A percentile compares a stretch with the other conserved stretches of the same genome.
phyloP scores from a whole-genome alignment of 2,888 invertebrate species.

The Catocala sponsa region DNA sequence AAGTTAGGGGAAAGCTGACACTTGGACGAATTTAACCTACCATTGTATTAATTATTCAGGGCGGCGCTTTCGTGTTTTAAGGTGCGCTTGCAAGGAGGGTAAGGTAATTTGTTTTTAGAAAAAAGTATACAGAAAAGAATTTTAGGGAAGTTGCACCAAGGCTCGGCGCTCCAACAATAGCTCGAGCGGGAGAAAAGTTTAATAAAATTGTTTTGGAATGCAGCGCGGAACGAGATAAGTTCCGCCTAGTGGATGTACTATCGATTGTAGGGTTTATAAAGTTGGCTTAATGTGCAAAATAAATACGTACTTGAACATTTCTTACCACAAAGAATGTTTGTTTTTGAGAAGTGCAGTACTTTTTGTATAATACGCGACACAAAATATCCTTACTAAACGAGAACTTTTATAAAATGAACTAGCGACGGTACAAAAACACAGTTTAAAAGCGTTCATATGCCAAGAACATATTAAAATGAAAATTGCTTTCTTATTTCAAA shows the following conservation, averaged over 20 bases:
- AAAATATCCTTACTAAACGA: constrained; percentile 12
- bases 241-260: constrained; percentile 69
- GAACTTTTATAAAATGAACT: constrained; percentile 17
- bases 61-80: constrained; percentile 82
- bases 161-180: constrained; percentile 68
- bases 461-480: constrained; percentile 47
- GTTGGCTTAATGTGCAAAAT: constrained; percentile 35
- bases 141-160: constrained; percentile 77
- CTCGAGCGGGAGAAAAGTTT: constrained; percentile 74
- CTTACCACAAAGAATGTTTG: constrained; percentile 10
- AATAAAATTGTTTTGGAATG: constrained; percentile 85
- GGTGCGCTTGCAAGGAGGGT: constrained; percentile 81
- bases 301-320: constrained; percentile 28
- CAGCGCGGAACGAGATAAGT: constrained; percentile 78
- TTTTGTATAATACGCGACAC: neutral
- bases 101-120: constrained; percentile 81
- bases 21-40: constrained; percentile 86
- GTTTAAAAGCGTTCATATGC: constrained; percentile 33
- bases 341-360: constrained; percentile 8
- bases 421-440: constrained; percentile 16
- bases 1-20: constrained; percentile 86
- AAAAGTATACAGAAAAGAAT: constrained; percentile 76
- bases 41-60: constrained; percentile 88
- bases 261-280: constrained; percentile 69
- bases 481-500: constrained; percentile 50